Evolutionary conservation across 2,888 invertebrate species (phyloP), one percentile per base, ranked within the genome.

Genomic region (Campoplex nolae): DNA sequence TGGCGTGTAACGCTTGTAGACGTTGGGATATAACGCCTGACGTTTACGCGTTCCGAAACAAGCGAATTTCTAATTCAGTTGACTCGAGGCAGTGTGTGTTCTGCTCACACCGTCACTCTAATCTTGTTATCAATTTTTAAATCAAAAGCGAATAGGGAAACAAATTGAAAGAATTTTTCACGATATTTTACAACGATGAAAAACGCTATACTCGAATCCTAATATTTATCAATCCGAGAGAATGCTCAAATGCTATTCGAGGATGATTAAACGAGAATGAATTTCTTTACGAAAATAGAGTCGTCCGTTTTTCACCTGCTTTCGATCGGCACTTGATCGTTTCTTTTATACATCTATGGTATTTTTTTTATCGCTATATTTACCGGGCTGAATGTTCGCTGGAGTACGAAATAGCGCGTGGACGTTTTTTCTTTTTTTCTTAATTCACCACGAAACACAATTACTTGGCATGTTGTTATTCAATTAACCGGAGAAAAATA

Each of bases 401-500:
- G 74, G 13, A 6, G n/a, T 8, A 51, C 35, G 28, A 65, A 51
- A 54, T 23, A 7, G 32, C 56, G 16, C 18, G 38, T 35, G 18
- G 32, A 56, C 23, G 23, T 23, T 23, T 23, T 23, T 77, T 79
- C 18, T 54, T 67, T 67, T 73, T 80, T 73, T 48, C 42, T 73
- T 38, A 51, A 54, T 45, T 58, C 58, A 42, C 67, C 56, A 71
- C 71, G 48, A 81, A 81, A 80, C 58, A 83, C 70, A 77, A 86
- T 84, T 79, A 73, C 48, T 8, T 28, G 65, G 13, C 32, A 73
- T 68, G 48, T 58, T 68, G 73, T 68, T 79, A 86, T 83, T 84
- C 76, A 71, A 81, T 84, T 81, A 68, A 86, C 38, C 45, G 45
- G 51, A 83, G 77, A 78, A 79, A 79, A 79, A 74, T 81, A 67